Conservation (phyloP, 1,140 invertebrate species). For the Agrilus planipennis region DNA sequence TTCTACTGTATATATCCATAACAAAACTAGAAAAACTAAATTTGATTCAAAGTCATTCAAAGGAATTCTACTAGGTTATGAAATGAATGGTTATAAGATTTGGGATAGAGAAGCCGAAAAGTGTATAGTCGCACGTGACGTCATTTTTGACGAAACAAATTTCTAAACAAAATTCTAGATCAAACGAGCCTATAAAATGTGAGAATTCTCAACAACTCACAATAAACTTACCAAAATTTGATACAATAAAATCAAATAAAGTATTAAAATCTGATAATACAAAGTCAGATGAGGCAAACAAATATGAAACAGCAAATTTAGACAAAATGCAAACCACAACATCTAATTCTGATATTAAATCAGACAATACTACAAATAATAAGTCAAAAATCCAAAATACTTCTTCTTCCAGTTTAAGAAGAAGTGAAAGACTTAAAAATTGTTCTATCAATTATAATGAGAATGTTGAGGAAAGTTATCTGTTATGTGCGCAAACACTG, state of each 20-base stretch:
- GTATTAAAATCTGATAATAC: slow-evolving; percentile 27
- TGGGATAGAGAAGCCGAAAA: slow-evolving; percentile 27
- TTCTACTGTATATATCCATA: slow-evolving; percentile 2
- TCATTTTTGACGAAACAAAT: slow-evolving; percentile 33
- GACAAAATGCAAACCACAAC: not conserved
- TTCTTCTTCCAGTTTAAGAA: too few relatives aligned
- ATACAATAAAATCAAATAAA: slow-evolving; percentile 7
- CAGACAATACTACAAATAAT: not conserved
- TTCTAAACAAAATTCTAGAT: slow-evolving; percentile 21
- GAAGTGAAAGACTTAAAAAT: not conserved
- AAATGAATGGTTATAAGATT: slow-evolving; percentile 35
- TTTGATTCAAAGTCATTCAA: slow-evolving; percentile 34
- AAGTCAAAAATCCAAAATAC: not conserved
- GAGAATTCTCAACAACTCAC: too few relatives aligned
- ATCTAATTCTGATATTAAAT: too few relatives aligned
- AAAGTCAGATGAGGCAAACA: not conserved
- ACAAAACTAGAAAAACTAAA: slow-evolving; percentile 22
- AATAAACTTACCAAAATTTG: too few relatives aligned
- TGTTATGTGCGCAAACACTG: not conserved
- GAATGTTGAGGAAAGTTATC: not conserved
- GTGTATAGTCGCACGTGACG: slow-evolving; percentile 29
- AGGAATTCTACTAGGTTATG: slow-evolving; percentile 33
- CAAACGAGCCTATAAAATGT: too few relatives aligned
- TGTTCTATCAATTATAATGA: not conserved
- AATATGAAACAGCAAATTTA: not conserved